phyloP scores from a whole-genome alignment of 2,888 invertebrate genomes.

The Zaprionus obscuricornis region DNA sequence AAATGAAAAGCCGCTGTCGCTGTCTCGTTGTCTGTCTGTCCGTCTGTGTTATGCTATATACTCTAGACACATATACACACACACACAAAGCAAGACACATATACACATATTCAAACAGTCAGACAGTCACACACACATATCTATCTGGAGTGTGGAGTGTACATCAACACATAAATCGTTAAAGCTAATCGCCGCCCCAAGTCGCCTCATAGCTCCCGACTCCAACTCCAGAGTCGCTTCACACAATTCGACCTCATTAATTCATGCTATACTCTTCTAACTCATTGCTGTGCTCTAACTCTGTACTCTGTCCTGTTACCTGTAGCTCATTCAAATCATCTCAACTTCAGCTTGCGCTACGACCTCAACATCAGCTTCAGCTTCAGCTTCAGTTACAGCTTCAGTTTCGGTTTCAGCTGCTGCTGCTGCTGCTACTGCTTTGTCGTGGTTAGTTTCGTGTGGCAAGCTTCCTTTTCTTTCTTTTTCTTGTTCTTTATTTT shows the following conservation, averaged over 20 bases:
- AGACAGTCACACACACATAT: constrained; percentile 6
- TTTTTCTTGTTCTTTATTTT: neutral
- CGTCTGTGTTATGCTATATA: constrained; percentile 65
- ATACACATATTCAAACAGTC: constrained; percentile 8
- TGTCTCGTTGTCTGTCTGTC: constrained; percentile 77
- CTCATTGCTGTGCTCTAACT: neutral
- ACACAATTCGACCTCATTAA: constrained; percentile 6
- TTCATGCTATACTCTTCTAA: no score
- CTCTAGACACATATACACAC: neutral
- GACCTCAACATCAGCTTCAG: no score
- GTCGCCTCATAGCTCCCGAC: constrained; percentile 45
- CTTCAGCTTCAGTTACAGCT: no score
- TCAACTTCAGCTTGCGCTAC: no score
- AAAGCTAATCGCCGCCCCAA: constrained; percentile 65
- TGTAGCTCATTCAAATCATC: no score
- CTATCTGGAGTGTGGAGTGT: constrained; percentile 41
- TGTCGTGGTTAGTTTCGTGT: constrained; percentile 30
- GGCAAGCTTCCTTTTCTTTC: constrained; percentile 19
- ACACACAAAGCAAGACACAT: constrained; percentile 6
- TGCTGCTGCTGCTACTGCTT: no score
- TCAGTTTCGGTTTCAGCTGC: no score
- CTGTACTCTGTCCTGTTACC: no score
- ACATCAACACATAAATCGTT: constrained; percentile 42
- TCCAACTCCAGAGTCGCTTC: constrained; percentile 53
- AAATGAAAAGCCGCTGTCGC: constrained; percentile 69